A percentile compares a stretch with the other conserved stretches of the same genome.
Conservation (phyloP, 1,140 invertebrate genomes). For the Eurosta solidaginis region DNA sequence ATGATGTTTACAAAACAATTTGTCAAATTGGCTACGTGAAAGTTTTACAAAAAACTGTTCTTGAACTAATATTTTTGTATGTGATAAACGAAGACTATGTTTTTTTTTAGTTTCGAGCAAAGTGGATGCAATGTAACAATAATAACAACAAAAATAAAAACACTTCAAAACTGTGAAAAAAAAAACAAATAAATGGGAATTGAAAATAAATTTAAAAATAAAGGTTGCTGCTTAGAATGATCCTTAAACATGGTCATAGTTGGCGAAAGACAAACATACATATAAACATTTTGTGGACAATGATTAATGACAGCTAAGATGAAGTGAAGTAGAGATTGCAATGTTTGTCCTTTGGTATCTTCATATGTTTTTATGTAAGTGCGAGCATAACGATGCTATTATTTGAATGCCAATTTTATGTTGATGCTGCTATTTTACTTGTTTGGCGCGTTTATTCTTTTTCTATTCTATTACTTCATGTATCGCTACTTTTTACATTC, state of each 20-base stretch:
- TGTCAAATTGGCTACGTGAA: neutral
- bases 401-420: neutral
- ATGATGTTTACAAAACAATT: neutral
- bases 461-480: neutral
- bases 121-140: neutral
- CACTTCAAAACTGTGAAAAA: neutral
- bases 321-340: neutral
- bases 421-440: neutral
- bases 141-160: neutral
- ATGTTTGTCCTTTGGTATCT: neutral
- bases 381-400: neutral
- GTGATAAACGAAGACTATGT: too few relatives aligned
- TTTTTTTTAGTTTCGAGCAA: too few relatives aligned
- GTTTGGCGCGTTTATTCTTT: neutral
- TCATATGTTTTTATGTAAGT: neutral
- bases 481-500: too few relatives aligned
- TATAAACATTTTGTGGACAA: neutral
- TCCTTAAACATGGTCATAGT: too few relatives aligned
- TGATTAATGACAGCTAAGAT: conserved; percentile 14
- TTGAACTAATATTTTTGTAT: too few relatives aligned
- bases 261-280: neutral
- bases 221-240: neutral
- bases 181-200: neutral
- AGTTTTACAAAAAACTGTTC: too few relatives aligned
- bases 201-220: neutral